Conservation (phyloP, 2,113 vertebrate species). For the Datnioides undecimradiatus region DNA sequence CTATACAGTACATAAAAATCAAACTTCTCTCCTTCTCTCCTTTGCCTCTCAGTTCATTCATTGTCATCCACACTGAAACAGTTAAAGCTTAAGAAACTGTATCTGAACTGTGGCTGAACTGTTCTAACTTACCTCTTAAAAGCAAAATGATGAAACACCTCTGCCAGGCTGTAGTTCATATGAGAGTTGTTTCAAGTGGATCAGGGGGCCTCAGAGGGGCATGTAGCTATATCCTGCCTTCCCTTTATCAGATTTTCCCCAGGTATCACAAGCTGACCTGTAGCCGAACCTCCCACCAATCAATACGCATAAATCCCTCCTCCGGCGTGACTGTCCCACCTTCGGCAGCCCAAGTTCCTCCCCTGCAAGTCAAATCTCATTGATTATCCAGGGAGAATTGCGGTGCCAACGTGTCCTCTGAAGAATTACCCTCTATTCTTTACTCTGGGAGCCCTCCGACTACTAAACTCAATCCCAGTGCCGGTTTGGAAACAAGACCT, state of each 20-base stretch:
- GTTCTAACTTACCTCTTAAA: slow-evolving; percentile 19
- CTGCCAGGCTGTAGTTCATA: slow-evolving; percentile 9
- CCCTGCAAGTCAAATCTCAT: slow-evolving; percentile 22
- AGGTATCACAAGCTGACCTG: slow-evolving; percentile 55
- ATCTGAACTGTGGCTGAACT: not conserved
- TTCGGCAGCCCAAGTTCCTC: slow-evolving; percentile 4
- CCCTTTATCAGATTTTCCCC: slow-evolving; percentile 31
- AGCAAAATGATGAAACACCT: slow-evolving; percentile 48
- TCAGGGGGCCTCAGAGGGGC: not conserved
- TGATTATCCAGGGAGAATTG: slow-evolving; percentile 19
- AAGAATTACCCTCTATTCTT: slow-evolving; percentile 18
- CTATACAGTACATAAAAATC: no score
- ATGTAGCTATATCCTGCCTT: slow-evolving; percentile 10
- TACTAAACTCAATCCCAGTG: not conserved
- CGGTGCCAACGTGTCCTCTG: not conserved
- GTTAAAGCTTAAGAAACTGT: slow-evolving; percentile 9
- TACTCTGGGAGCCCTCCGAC: not conserved
- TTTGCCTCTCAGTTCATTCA: not conserved
- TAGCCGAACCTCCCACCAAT: slow-evolving; percentile 57
- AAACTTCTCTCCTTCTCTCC: not conserved
- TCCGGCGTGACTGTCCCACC: slow-evolving; percentile 19
- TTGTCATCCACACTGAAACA: not conserved
- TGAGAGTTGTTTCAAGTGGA: slow-evolving; percentile 16
- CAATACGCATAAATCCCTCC: slow-evolving; percentile 55
- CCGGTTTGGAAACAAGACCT: slow-evolving; percentile 1